These are phyloP conservation scores for Molorchus minor DNA, from an alignment of 2,888 invertebrate species.

Conservation along the genomic window DNA sequence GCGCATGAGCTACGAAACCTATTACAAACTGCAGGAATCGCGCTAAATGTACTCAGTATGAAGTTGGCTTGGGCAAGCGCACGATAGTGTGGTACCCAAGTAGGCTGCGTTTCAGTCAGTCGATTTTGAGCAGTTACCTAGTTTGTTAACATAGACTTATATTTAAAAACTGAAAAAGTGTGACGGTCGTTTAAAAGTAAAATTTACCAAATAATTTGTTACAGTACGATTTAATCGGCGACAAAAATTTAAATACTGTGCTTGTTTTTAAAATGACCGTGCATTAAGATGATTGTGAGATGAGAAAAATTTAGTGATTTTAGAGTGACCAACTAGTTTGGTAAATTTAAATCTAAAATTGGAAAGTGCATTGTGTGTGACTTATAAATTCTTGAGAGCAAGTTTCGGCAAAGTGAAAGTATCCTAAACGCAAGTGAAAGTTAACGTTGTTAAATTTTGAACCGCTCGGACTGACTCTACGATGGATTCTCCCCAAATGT, in stretches of 20 bases:
- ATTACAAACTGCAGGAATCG: slow-evolving; percentile 58
- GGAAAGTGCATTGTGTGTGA: slow-evolving; percentile 42
- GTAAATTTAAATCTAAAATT: slow-evolving; percentile 24
- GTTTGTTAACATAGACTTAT: background rate
- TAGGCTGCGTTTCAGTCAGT: slow-evolving; percentile 49
- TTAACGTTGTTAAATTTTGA: slow-evolving; percentile 41
- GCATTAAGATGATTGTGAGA: too few species aligned
- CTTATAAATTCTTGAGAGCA: slow-evolving; percentile 32
- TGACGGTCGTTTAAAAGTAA: background rate
- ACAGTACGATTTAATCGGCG: too few species aligned
- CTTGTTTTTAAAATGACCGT: too few species aligned
- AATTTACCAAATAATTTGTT: too few species aligned
- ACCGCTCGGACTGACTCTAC: slow-evolving; percentile 24
- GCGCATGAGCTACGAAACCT: slow-evolving; percentile 57
- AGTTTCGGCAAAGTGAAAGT: slow-evolving; percentile 55
- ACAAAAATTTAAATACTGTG: too few species aligned
- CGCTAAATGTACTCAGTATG: slow-evolving; percentile 58
- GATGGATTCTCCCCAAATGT: slow-evolving; percentile 90
- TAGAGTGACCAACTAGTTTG: background rate
- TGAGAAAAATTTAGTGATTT: too few species aligned
- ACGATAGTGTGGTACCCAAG: slow-evolving; percentile 62
- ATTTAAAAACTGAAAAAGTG: background rate
- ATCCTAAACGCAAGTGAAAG: slow-evolving; percentile 57
- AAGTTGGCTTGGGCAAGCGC: slow-evolving; percentile 63
- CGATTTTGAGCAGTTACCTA: slow-evolving; percentile 33